A percentile compares a stretch with the other conserved stretches of the same genome.
phyloP scores from a whole-genome alignment of 2,888 invertebrate genomes.

The Carabus problematicus region DNA sequence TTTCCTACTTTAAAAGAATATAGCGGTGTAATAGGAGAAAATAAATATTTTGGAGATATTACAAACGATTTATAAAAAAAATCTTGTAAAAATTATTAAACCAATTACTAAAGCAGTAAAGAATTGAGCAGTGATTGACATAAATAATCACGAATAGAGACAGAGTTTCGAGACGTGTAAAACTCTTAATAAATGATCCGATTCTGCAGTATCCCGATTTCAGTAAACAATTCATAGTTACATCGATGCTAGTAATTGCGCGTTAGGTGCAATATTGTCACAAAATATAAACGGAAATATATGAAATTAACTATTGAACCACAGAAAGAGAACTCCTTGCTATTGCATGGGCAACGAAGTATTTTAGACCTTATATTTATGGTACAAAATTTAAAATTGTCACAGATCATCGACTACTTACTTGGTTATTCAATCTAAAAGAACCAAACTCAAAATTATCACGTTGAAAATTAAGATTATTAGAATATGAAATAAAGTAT shows the following conservation, averaged over 20 bases:
- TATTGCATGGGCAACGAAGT: slow-evolving; percentile 49
- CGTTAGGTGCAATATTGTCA: slow-evolving; percentile 1
- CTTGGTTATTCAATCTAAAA: slow-evolving; percentile 52
- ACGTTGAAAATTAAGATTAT: too few relatives aligned
- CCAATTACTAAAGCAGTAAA: slow-evolving; percentile 41
- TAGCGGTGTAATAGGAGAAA: too few relatives aligned
- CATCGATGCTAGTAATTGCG: slow-evolving; percentile 1
- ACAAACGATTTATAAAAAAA: slow-evolving; percentile 21
- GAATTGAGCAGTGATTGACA: slow-evolving; percentile 20
- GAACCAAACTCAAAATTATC: slow-evolving; percentile 53
- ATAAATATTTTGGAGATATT: too few relatives aligned
- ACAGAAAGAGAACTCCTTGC: slow-evolving; percentile 47
- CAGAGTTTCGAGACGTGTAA: not conserved
- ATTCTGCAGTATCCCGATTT: not conserved
- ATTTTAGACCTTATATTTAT: too few relatives aligned
- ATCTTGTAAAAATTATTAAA: slow-evolving; percentile 31
- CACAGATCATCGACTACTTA: slow-evolving; percentile 54
- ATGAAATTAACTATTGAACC: slow-evolving; percentile 44
- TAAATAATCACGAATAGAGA: not conserved
- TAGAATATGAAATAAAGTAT: too few relatives aligned
- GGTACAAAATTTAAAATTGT: too few relatives aligned
- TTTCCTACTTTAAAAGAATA: too few relatives aligned
- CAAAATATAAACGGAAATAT: too few relatives aligned
- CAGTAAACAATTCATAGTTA: not conserved
- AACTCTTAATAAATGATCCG: not conserved